Evolutionary conservation across 2,797 vertebrate genomes (phyloP).

Genomic region (Hippopotamyrus pictus): DNA sequence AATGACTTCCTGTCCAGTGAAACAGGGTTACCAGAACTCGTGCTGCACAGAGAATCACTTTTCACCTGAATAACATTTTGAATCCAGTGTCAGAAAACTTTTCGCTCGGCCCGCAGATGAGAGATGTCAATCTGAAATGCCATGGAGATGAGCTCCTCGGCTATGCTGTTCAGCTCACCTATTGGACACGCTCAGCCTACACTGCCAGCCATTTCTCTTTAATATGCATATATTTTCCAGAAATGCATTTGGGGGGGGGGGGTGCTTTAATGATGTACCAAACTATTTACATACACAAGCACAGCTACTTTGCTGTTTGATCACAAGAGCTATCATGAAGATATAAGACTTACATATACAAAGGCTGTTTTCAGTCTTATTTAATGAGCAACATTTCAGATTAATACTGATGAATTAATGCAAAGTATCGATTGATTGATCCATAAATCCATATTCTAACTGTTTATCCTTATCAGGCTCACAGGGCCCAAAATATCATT

Average conservation of each 20-base stretch:
- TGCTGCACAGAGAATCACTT: background rate
- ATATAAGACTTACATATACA: background rate
- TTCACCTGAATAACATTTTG: constrained; percentile 17
- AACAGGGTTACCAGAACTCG: background rate
- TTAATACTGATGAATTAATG: background rate
- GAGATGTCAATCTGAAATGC: background rate
- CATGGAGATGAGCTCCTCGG: constrained; percentile 6
- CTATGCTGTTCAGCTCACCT: constrained; percentile 13
- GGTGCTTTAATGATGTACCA: constrained; percentile 1
- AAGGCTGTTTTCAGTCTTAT: background rate
- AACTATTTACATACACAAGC: background rate
- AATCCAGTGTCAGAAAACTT: constrained; percentile 5
- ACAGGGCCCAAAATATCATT: background rate
- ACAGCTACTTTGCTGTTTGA: background rate
- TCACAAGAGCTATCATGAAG: background rate
- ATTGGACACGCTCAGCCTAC: background rate
- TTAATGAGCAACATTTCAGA: background rate
- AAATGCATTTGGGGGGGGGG: background rate
- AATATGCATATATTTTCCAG: constrained; percentile 23
- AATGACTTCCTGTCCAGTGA: background rate
- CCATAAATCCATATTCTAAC: background rate
- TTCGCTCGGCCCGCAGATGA: constrained; percentile 2
- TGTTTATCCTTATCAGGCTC: background rate
- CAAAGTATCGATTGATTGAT: background rate
- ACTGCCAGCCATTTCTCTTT: constrained; percentile 4